Conservation (phyloP, 1,140 invertebrate genomes). For the Drosophila rhopaloa region DNA sequence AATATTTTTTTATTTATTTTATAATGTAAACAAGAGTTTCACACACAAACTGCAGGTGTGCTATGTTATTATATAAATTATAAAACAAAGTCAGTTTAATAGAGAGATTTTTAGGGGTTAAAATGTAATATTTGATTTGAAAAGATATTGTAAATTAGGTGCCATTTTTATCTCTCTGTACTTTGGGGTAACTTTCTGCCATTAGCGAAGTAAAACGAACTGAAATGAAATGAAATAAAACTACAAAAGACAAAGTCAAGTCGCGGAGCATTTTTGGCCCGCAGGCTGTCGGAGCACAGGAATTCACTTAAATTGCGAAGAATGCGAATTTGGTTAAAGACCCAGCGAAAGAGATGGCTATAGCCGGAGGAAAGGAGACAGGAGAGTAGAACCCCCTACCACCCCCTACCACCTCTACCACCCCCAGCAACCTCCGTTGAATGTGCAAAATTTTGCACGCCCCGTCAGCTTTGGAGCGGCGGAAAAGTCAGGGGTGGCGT, state of each 20-base stretch:
- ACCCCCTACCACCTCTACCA: neutral
- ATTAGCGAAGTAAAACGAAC: slow-evolving; percentile 46
- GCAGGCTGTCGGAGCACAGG: slow-evolving; percentile 39
- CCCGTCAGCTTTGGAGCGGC: slow-evolving; percentile 9
- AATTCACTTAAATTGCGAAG: slow-evolving; percentile 51
- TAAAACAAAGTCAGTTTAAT: too few species aligned
- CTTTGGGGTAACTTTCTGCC: slow-evolving; percentile 21
- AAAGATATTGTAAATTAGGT: neutral
- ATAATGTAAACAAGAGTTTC: too few species aligned
- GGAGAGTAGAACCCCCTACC: too few species aligned
- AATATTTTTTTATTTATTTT: too few species aligned
- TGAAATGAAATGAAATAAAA: slow-evolving; percentile 49
- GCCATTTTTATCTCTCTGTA: neutral
- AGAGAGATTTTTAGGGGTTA: too few species aligned
- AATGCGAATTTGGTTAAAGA: slow-evolving; percentile 51
- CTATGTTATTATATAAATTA: too few species aligned
- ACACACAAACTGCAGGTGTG: too few species aligned
- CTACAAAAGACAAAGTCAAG: slow-evolving; percentile 52
- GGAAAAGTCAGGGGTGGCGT: neutral
- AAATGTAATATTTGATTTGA: too few species aligned
- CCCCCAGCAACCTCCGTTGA: slow-evolving; percentile 2
- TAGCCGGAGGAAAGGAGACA: neutral
- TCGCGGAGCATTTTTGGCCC: slow-evolving; percentile 30
- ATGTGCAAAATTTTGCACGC: slow-evolving; percentile 47
- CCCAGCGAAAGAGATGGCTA: slow-evolving; percentile 2